Base-by-base conservation (phyloP, 2,888 invertebrate genomes). In the Chorisops tibialis region DNA sequence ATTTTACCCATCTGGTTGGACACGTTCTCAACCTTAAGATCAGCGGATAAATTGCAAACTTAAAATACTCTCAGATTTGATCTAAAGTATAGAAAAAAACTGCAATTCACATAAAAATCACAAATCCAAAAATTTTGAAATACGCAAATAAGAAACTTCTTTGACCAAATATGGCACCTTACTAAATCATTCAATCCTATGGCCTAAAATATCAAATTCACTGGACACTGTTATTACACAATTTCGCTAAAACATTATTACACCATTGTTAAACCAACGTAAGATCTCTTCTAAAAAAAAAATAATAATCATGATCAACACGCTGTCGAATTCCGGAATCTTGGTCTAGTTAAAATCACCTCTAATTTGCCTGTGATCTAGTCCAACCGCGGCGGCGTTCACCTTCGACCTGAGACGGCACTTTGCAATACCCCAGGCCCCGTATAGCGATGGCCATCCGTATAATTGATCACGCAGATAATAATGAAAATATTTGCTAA, bases 401-500 rank as follows among this genome's bases (percentile, higher is more conserved):
- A 56, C 56, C 56, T 56, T 56, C 56, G 56, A 56, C 56, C 56
- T 43, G 30, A 30, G 30, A 30, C 30, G 30, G 30, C 30, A 30
- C 30, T 30, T 30, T 30, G 30, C 30, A 30, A 30, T 30, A 30
- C 7, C 30, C 30, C 7, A 5, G 9, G 30, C 30, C 30, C 30
- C 9, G 30, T 5, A 30, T 30, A 24, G 7, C 24, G 30, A 30
- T 30, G 7, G 7, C 24, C 24, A 30, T 9, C 30, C 56, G 43
- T 24, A 54, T 19, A 43, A 56, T 35, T 24, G 56, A 56, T 56
- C 56, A 56, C 56, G 56, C 56, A 56, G 56, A 56, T 43, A 56
- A 56, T 56, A 56, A 56, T 56, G 56, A 56, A 56, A 56, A 56
- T 56, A 56, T 56, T 56, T 56, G 45, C 56, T 21, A 56, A 56